These are phyloP conservation scores for Chrysopilus asiliformis DNA, from an alignment of 2,888 invertebrate species.

Conservation along the genomic window DNA sequence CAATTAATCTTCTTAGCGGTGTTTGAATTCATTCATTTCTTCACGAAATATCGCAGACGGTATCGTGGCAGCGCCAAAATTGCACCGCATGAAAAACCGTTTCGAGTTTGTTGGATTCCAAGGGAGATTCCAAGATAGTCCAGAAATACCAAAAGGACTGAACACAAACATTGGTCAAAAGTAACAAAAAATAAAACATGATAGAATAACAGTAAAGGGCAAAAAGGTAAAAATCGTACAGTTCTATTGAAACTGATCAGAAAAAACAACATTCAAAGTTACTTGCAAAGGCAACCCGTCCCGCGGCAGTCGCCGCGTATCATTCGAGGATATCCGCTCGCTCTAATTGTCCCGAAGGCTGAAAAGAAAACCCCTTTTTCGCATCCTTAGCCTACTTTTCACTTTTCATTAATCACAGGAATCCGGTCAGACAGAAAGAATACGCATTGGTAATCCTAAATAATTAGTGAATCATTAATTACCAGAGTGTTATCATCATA, in stretches of 20 bases:
- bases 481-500: slow-evolving; percentile 16
- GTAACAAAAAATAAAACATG: slow-evolving; percentile 13
- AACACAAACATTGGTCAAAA: slow-evolving; percentile 14
- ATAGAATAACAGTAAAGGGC: no score
- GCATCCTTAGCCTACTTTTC: slow-evolving; percentile 13
- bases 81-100: no score
- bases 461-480: slow-evolving; percentile 23
- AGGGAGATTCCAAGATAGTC: slow-evolving; percentile 1
- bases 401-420: slow-evolving; percentile 18
- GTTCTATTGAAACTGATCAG: no score
- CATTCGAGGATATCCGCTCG: no score
- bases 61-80: no score
- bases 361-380: no score
- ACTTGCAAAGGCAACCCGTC: no score
- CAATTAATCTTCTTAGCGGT: slow-evolving; percentile 22
- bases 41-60: no score
- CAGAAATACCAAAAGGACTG: slow-evolving; percentile 7
- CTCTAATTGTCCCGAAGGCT: slow-evolving; percentile 14
- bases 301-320: slow-evolving; percentile 2
- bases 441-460: slow-evolving; percentile 17
- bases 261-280: no score
- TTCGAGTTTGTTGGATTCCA: no score
- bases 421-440: slow-evolving; percentile 10
- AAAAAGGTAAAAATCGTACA: no score
- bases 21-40: no score